Evolutionary conservation across 2,797 vertebrate species (phyloP), one percentile per base, ranked within the genome.

Genomic region (Chiroxiphia lanceolata): DNA sequence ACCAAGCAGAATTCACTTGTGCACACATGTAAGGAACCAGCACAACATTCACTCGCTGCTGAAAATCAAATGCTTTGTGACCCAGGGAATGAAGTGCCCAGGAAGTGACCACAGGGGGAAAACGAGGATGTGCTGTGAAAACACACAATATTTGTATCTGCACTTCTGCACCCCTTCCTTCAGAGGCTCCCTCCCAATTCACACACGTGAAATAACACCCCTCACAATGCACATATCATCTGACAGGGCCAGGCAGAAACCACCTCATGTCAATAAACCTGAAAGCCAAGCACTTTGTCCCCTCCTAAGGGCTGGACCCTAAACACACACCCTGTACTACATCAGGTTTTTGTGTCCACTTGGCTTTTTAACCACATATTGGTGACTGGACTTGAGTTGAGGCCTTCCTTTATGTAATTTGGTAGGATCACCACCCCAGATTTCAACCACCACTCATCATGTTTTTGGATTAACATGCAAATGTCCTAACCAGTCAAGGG

Each of bases 151-250:
- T 15, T 29, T 59, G 22, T 19, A 18, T 40, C 13, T 2, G 1
- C n/a, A 38, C 13, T 29, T 51, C 69, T 67, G 47, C 34, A 44
- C 33, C 3, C 13, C n/a, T n/a, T 45, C 48, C 29, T 26, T 82
- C 13, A 25, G 21, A 31, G 42, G 11, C 40, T 40, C 34, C 26
- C 16, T 75, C 29, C 29, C 11, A 25, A 0, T 9, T 36, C 47
- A 61, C 6, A 42, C 6, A 21, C 0, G 0, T 5, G 45, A 56
- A 64, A 10, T 36, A 68, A 27, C 8, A 1, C 1, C 12, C 33
- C 9, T 9, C 12, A 18, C 29, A 82, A 27, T 1, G 4, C 61
- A 13, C 13, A 25, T 16, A 34, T 10, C 6, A 0, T 17, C 54
- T 59, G 25, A 29, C 0, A 1, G 34, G 36, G n/a, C 12, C 44